phyloP scores from a whole-genome alignment of 2,113 vertebrate species.

The Diadophis punctatus region DNA sequence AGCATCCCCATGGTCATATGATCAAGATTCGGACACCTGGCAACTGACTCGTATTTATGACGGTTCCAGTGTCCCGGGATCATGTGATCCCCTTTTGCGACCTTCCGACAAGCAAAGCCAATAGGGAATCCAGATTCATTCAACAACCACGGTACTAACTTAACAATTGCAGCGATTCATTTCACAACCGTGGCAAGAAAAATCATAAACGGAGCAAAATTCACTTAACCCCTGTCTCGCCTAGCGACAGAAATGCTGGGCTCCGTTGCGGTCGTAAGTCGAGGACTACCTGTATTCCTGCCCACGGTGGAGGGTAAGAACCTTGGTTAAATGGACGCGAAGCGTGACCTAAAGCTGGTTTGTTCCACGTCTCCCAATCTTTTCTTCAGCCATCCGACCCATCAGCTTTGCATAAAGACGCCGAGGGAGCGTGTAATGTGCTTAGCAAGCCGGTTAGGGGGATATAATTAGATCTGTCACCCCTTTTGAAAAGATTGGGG shows the following conservation, averaged over 20 bases:
- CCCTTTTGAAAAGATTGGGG: background rate
- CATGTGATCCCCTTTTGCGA: too few relatives aligned
- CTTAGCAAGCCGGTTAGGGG: background rate
- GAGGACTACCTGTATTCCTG: background rate
- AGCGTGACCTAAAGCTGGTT: background rate
- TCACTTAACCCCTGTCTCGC: background rate
- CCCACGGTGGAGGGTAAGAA: background rate
- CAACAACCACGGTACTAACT: background rate
- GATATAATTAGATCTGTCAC: background rate
- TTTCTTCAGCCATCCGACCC: background rate
- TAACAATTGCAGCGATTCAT: background rate
- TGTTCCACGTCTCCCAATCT: background rate
- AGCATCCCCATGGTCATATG: too few relatives aligned
- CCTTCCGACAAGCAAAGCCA: too few relatives aligned
- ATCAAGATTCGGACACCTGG: too few relatives aligned
- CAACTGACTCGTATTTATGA: too few relatives aligned
- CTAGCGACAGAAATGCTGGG: background rate
- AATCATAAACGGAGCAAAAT: background rate
- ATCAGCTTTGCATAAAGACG: background rate
- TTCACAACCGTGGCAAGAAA: too few relatives aligned
- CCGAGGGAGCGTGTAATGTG: background rate
- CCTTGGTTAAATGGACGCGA: background rate
- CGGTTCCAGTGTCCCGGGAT: too few relatives aligned
- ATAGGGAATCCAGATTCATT: too few relatives aligned
- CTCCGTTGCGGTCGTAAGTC: background rate